Evolutionary conservation across 64 coral and sea anemone species (phyloP), one percentile per base, ranked within the genome.

Genomic region (Trachythela sp.): DNA sequence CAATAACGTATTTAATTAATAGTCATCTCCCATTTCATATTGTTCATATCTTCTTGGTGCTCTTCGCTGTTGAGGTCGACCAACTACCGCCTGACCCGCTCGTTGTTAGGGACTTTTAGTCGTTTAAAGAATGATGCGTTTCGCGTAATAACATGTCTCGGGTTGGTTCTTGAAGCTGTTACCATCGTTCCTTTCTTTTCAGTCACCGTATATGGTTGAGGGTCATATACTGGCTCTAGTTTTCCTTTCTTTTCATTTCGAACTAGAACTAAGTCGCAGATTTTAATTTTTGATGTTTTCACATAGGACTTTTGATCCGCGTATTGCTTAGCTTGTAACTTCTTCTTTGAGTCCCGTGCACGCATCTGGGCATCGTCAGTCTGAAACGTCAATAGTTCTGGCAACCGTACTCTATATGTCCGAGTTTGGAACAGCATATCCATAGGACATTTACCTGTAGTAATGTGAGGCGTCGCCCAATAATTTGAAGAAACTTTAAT

Each of bases 1-100:
- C 4, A 59, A 59, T 59, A 11, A 35, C 48, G 51, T 87, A 59
- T 87, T 29, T 87, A 87, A 60, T 87, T n/a, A n/a, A n/a, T n/a
- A 60, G 49, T 60, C 85, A 72, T 88, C 87, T 40, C 86, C 86
- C 86, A 88, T 88, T 51, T 88, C 86, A 70, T 88, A 88, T 15
- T 64, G 54, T 54, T 64, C 86, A 38, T 88, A 36, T 68, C 86
- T 33, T 59, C 56, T 88, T 64, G 86, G 86, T 14, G 39, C 50
- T 68, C 36, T 64, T 88, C 86, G 50, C 54, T 88, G 52, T 59
- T 68, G 86, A 68, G 87, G 87, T 72, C 87, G 36, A 34, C 71
- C 9, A 13, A 2, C 4, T 4, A 5, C 71, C 17, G 29, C 71
- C 3, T 32, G 3, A 31, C 59, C 6, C 30, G 29, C 13, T 27